Base-by-base conservation (phyloP, 2,888 invertebrate genomes). In the Smittia sp. region DNA sequence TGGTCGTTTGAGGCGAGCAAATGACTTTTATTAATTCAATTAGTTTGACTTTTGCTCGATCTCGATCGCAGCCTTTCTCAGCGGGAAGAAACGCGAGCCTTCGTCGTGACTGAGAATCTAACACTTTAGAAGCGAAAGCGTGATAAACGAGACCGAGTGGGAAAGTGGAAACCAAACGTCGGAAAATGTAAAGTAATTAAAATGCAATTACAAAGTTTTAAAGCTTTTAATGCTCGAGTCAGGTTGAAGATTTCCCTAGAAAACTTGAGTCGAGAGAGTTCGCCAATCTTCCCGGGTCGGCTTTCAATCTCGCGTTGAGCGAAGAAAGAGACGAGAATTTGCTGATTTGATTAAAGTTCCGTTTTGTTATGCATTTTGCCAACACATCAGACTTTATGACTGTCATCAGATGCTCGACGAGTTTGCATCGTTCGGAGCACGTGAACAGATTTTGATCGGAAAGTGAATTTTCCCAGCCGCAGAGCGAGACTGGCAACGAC, bases 1-100 rank as follows among this genome's bases (percentile, higher is more conserved):
- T 54, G 54, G 11, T n/a, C 25, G 25, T 54, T 54, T 39, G 18
- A 70, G 20, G 6, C 1, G 0, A n/a, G 7, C 22, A n/a, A 25
- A 65, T 66, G n/a, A 46, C 32, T 70, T 70, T 70, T 54, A 70
- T 70, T 70, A 54, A 70, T 70, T 70, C 27, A 70, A 70, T 70
- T 70, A 70, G 25, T 70, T 70, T 70, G 25, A 54, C 69, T 41
- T 68, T 41, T 46, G 46, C 15, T 46, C 46, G 3, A n/a, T 13
- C 46, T 46, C n/a, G 46, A 46, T 46, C 46, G 46, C 46, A 46
- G 13, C 46, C n/a, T 46, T 15, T 9, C 7, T 39, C 13, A n/a
- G n/a, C n/a, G 32, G 32, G 11, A 46, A 46, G 2, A n/a, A 46
- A 39, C 13, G 7, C 39, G 13, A 39, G 39, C 39, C 7, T 39